phyloP scores from a whole-genome alignment of 2,113 vertebrate genomes.

The Prinia subflava region DNA sequence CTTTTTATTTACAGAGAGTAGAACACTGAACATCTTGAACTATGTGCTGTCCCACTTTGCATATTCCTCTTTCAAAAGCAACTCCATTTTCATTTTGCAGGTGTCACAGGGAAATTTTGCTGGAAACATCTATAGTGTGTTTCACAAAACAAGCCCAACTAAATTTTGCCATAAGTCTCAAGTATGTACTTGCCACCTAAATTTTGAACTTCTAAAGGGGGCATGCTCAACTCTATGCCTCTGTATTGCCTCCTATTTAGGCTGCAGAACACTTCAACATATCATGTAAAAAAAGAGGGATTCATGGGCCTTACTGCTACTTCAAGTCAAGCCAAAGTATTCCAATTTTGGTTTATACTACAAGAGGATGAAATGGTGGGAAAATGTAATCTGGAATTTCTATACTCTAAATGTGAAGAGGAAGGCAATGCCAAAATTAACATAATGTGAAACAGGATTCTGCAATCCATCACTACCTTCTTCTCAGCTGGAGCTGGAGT shows the following conservation, averaged over 20 bases:
- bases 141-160: neutral
- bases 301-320: neutral
- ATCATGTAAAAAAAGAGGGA: neutral
- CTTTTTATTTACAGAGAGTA: neutral
- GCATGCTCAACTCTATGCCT: neutral
- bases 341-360: neutral
- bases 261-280: neutral
- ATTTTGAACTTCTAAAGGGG: neutral
- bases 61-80: neutral
- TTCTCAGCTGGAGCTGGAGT: constrained; percentile 40
- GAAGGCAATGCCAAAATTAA: constrained; percentile 61
- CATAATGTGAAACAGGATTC: constrained; percentile 55
- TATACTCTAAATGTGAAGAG: neutral
- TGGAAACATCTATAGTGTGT: neutral
- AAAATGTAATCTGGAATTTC: constrained; percentile 11
- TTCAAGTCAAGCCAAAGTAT: neutral
- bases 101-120: neutral
- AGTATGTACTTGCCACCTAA: neutral
- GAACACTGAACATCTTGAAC: neutral
- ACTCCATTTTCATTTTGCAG: neutral
- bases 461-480: constrained; percentile 59
- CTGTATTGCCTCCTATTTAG: neutral
- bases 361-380: neutral
- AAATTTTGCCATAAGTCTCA: neutral
- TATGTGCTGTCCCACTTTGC: neutral